A percentile compares a stretch with the other conserved stretches of the same genome.
phyloP scores from a whole-genome alignment of 35 echinoderm and acorn worm genomes.

The Strongylocentrotus purpuratus region DNA sequence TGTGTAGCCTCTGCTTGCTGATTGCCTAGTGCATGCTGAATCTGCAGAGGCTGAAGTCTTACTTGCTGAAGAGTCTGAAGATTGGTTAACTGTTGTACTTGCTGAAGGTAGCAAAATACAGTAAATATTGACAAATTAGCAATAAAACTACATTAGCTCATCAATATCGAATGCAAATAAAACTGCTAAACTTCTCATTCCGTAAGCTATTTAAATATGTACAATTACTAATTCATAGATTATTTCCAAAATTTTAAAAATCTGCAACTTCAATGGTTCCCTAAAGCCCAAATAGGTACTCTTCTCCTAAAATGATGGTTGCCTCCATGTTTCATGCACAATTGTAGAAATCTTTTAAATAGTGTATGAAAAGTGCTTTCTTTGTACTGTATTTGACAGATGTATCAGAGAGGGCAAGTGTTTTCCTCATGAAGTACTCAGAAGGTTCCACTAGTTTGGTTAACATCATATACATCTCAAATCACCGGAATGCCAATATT shows the following conservation, averaged over 20 bases:
- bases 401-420: conserved; percentile 37
- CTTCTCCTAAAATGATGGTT: too few relatives aligned
- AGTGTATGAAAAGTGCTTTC: background rate
- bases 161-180: background rate
- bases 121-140: background rate
- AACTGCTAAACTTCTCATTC: too few relatives aligned
- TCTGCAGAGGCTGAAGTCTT: conserved; percentile 73
- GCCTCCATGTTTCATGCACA: too few relatives aligned
- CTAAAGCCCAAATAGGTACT: too few relatives aligned
- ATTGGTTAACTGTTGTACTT: conserved; percentile 70
- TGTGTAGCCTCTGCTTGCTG: conserved; percentile 79
- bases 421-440: background rate
- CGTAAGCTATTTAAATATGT: too few relatives aligned
- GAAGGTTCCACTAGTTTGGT: conserved; percentile 18
- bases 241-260: too few relatives aligned
- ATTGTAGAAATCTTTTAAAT: background rate
- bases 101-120: conserved; percentile 53
- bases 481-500: background rate
- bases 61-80: conserved; percentile 79
- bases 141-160: background rate
- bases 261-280: background rate
- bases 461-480: conserved; percentile 15
- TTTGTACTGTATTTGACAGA: background rate
- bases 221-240: too few relatives aligned
- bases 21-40: conserved; percentile 60